Base-by-base conservation (phyloP, 1,140 invertebrate species). In the Adoxophyes honmai region DNA sequence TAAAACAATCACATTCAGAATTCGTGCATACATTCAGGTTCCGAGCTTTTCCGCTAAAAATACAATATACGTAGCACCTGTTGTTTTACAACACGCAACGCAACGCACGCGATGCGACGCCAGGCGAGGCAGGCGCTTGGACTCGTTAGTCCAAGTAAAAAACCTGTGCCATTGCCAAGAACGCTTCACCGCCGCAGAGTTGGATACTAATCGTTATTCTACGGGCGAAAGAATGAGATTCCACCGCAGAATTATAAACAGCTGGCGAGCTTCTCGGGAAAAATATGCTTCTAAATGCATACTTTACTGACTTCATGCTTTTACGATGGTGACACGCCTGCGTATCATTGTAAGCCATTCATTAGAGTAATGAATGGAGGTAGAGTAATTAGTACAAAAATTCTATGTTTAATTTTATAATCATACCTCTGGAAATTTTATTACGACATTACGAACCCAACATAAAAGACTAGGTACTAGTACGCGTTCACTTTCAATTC, bases 31-130 rank as follows among this genome's bases (percentile, higher is more conserved):
- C 15, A 16, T 21, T 21, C 39, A 7, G 18, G 18, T 16, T 42
- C 3, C 39, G 18, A 42, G 39, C 15, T 42, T 42, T 42, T 42
- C 39, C 18, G 15, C 1, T 42, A 42, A 42, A 42, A 42, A 44
- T 8, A 21, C 39, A n/a, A 18, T 16, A 11, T 8, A 44, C 39
- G 18, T 21, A 28, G 42, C 42, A 48, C 42, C 42, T 48, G 42
- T 48, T 33, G 42, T 48, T 48, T 33, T 48, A 48, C 5, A 48
- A 7, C 42, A 48, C 18, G 42, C 42, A 48, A 48, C 14, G 18
- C 11, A 16, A 8, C 9, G 7, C 42, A 48, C 42, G 42, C 42
- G 42, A 28, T 16, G 42, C 21, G 21, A 6, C n/a, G 10, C 42
- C 16, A 28, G 18, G n/a, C 16, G 18, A 4, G 11, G 42, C 42